Base-by-base conservation (phyloP, 2,888 invertebrate genomes). In the Scrobipalpa costella region DNA sequence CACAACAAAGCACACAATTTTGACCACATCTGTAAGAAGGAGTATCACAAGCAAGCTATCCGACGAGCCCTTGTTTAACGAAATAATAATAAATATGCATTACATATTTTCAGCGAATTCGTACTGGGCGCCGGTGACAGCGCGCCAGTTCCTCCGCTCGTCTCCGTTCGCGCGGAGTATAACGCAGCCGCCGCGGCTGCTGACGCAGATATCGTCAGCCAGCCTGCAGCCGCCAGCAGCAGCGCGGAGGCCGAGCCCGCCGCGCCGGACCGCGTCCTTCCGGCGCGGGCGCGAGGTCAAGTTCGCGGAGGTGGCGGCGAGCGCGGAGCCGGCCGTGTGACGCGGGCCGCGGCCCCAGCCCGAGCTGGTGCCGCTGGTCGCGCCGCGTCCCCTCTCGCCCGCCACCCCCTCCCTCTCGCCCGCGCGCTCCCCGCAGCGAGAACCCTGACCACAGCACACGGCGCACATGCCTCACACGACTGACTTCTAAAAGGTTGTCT, bases 111-210 rank as follows among this genome's bases (percentile, higher is more conserved):
- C 81, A 88, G 89, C 82, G 38, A 81, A 75, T 64, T 93, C 93
- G 59, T 92, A 93, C 74, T 95, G 95, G 95, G 92, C 94, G 64
- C 95, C 95, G 7, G 82, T 95, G 66, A 94, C 94, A 58, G 95
- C 95, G 34, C 94, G 94, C 65, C 95, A 95, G 83, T 95, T 95
- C 79, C 93, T 95, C 17, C 92, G 92, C 21, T 92, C 93, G 68
- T 95, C 95, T 57, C 95, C 95, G 62, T 95, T 95, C 85, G 80
- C 83, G 27, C 85, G 85, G 27, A 70, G 74, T 66, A 71, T 73
- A 65, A 70, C 75, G 57, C 79, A 79, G 63, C 82, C 86, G 9
- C 81, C 86, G 33, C 82, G 85, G 61, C 75, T 89, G 64, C 66
- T 86, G 62, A 71, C 90, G 49, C 92, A 92, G 72, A 82, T 86